phyloP scores from a whole-genome alignment of 2,888 invertebrate species.

The Kuschelorhynchus macadamiae region DNA sequence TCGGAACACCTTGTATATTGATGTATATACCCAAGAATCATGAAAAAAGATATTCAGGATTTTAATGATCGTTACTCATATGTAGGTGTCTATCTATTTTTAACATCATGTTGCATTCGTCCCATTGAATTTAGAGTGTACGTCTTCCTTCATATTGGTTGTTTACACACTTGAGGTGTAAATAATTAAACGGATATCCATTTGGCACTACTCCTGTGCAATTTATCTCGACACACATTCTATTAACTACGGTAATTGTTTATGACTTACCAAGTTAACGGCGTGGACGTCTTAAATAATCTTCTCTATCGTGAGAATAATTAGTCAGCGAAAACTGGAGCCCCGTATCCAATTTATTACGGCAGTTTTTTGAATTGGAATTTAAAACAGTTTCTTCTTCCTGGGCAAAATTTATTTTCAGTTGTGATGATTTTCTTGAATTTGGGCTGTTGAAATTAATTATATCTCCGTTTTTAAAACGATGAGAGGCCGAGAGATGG shows the following conservation, averaged over 20 bases:
- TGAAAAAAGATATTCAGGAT: no score
- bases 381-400: no score
- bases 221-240: constrained; percentile 31
- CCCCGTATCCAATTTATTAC: constrained; percentile 34
- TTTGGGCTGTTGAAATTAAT: no score
- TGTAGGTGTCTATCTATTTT: no score
- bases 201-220: constrained; percentile 32
- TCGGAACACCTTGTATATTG: no score
- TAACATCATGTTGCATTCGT: no score
- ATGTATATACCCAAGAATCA: no score
- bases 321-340: constrained; percentile 31
- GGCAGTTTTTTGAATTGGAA: neutral
- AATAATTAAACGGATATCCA: constrained; percentile 35
- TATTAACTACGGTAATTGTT: constrained; percentile 39
- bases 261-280: constrained; percentile 42
- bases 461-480: no score
- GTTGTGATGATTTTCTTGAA: no score
- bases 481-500: no score
- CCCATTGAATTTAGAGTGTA: neutral
- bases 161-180: neutral
- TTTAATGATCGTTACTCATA: no score
- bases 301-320: constrained; percentile 21
- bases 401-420: no score
- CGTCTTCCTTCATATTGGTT: neutral
- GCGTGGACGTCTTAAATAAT: constrained; percentile 37